Evolutionary conservation across 1,140 invertebrate genomes (phyloP), one percentile per base, ranked within the genome.

Genomic region (Drosophila burlai): DNA sequence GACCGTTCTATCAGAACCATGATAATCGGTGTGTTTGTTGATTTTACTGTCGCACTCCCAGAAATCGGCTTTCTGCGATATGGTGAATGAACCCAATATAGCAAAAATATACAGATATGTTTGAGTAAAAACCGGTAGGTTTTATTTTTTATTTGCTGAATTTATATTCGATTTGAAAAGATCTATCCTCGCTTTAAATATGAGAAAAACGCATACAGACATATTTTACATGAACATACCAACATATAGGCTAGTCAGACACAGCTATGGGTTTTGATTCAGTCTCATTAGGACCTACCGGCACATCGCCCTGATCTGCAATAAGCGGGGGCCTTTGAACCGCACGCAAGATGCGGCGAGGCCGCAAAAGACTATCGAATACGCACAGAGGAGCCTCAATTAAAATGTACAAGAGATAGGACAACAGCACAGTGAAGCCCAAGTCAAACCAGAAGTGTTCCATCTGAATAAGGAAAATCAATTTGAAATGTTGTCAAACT

Each of bases 371-470:
- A 15, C n/a, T 63, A 18, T 85, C 76, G 13, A 90, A 26, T 9
- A 68, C 73, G 11, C 59, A 55, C 13, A 85, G 47, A 8, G 86
- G 82, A 6, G 85, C 80, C 29, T 90, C 85, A 43, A 90, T 52
- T 5, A 75, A 54, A 36, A 90, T 43, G 26, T 91, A 81, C n/a
- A 83, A 24, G 0, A 75, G 0, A 26, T 78, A 66, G 13, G 82
- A 61, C 50, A 91, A 26, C 8, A 91, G 38, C 7, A 81, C 8
- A 1, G 55, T 71, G 16, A 90, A 76, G 9, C 85, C 86, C 7
- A 90, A 81, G 18, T 81, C 72, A 9, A 45, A 45, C 82, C 85
- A 90, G 29, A 91, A 91, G 9, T 50, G 63, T 9, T 81, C 43
- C 61, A 85, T 83, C 86, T 90, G 16, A 21, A 24, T 3, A 10